A percentile compares a stretch with the other conserved stretches of the same genome.
Conservation (phyloP, 1,140 invertebrate species). For the Anoplolepis gracilipes region DNA sequence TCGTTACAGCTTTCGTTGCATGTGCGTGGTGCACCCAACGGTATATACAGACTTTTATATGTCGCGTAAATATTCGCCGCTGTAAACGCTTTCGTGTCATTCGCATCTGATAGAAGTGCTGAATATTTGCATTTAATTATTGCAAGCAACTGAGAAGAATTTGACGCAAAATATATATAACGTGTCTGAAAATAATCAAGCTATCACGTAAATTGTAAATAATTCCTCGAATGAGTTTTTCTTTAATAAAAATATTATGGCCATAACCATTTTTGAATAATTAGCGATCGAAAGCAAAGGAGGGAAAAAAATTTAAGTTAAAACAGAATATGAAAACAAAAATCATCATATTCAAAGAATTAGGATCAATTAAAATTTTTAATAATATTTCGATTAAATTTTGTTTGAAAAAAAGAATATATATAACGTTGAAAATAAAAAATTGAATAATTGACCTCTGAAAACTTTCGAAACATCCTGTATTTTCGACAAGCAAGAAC, state of each 20-base stretch:
- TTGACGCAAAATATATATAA: background rate
- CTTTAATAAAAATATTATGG: background rate
- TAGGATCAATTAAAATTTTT: background rate
- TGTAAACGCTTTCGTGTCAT: slow-evolving; percentile 48
- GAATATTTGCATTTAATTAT: slow-evolving; percentile 63
- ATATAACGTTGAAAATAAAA: too few species aligned
- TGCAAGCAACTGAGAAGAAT: background rate
- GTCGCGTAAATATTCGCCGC: slow-evolving; percentile 57
- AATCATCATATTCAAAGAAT: too few species aligned
- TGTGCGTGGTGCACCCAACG: slow-evolving; percentile 45
- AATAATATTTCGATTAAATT: background rate
- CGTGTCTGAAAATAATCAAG: background rate
- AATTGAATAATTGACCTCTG: background rate
- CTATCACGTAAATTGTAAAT: background rate
- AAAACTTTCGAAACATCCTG: background rate
- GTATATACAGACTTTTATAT: slow-evolving; percentile 59
- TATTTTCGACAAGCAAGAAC: background rate
- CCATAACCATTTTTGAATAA: background rate
- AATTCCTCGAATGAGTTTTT: background rate
- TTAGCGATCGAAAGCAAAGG: background rate
- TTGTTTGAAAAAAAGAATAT: background rate
- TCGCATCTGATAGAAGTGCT: slow-evolving; percentile 53
- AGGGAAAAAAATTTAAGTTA: background rate
- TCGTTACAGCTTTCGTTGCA: background rate
- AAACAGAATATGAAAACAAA: background rate